Evolutionary conservation across 2,888 invertebrate genomes (phyloP), one percentile per base, ranked within the genome.

Genomic region (Drosophila cognata): DNA sequence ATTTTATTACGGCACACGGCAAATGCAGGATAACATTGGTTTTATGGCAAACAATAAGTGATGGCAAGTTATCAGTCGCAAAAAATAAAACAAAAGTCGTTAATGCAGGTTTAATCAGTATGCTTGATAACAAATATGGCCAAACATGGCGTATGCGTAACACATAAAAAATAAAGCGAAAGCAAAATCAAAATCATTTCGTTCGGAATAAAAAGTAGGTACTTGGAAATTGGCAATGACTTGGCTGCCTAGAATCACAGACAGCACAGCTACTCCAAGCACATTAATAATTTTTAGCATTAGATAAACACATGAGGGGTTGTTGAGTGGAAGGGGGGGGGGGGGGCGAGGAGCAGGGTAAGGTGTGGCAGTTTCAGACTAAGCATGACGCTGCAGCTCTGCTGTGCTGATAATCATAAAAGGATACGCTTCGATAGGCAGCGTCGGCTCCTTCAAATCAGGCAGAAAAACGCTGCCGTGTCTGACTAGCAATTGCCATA

Each of bases 401-500:
- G 62, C 62, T 56, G 48, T 59, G 67, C 65, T 70, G 74, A 82
- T 86, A 84, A 84, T 88, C 88, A 87, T 89, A 87, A 81, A 85
- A 81, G 79, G 82, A 72, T 81, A 85, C 87, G 85, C 89, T 79
- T 79, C 82, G 85, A 79, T 89, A 75, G 79, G 82, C 87, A 80
- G 72, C 63, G 68, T 57, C 66, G 65, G 56, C 62, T 69, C 74
- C 83, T 79, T 78, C 89, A 88, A 87, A 89, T 88, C 88, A 89
- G 81, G 89, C 88, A 87, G 88, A 89, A 88, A 88, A 89, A 87
- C 77, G 81, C 72, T 87, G 71, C 79, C 85, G 78, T 82, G 84
- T 87, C 87, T 86, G 80, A 78, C 84, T 88, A 88, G 79, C 88
- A 67, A 60, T 75, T 52, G 67, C 81, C 63, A 58, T 66, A 70